Evolutionary conservation across 2,113 vertebrate species (phyloP), one percentile per base, ranked within the genome.

Genomic region (Turnix velox): DNA sequence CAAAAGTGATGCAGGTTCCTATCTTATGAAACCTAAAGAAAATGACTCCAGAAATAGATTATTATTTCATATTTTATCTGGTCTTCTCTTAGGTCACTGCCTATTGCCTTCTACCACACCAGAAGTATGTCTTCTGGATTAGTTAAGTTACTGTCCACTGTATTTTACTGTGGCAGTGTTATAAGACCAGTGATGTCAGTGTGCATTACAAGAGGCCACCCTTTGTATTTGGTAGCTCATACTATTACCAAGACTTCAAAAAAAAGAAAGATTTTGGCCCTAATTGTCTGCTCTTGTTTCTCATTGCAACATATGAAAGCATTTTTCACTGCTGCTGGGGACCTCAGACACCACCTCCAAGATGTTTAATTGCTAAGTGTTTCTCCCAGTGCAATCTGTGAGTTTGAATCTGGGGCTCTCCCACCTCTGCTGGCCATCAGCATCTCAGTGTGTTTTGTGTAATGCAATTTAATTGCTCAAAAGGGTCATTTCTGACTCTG

Each of bases 331-430:
- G 61, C 73, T 59, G 84, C 79, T 85, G 89, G 58, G 84, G 72
- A 40, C 79, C 95, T 95, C 79, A 92, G 82, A 65, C 5, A 15
- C 52, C 80, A 76, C 69, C 82, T 88, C 66, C 0, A 39, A 61
- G 80, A 89, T 69, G 65, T 84, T 93, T 83, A 91, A 84, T 92
- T 90, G 63, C 59, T 35, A 9, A 24, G 40, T 58, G 31, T 37
- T 85, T 83, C 87, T 86, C 67, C 59, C 76, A 65, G 72, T 77
- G 40, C 54, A 76, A 86, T 82, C 68, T 49, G 43, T 94, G 94
- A 90, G 95, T 93, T 93, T 74, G 84, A 84, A 94, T 87, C 84
- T 90, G 62, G 48, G 85, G 48, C 79, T 90, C 85, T 88, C 68
- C 85, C 33, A 84, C 84, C 68, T 93, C 63, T 91, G 81, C 65